These are phyloP conservation scores for Zelostemma sp. DNA, from an alignment of 1,140 invertebrate genomes.

Conservation along the genomic window DNA sequence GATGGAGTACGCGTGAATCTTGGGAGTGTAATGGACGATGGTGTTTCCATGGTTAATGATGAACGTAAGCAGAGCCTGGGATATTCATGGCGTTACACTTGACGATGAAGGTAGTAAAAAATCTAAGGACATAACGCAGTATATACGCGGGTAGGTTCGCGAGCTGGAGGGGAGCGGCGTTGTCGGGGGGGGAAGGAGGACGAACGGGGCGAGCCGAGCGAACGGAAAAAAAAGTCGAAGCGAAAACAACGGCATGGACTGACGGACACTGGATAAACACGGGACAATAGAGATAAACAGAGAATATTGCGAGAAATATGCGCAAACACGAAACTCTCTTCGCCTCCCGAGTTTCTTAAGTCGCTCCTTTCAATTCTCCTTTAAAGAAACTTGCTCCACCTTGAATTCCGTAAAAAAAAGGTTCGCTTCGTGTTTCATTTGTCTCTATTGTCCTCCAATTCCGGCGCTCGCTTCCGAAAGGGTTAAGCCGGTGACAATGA, in stretches of 20 bases:
- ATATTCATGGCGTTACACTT: conserved; percentile 54
- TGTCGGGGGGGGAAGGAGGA: conserved; percentile 30
- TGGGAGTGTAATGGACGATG: conserved; percentile 61
- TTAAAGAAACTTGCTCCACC: neutral
- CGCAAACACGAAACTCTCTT: conserved; percentile 58
- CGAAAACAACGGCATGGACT: conserved; percentile 51
- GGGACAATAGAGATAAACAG: conserved; percentile 68
- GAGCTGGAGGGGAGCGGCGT: conserved; percentile 43
- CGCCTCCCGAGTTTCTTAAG: conserved; percentile 6
- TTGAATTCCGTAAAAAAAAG: too few species aligned
- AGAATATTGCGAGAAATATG: conserved; percentile 67
- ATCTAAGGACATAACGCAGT: conserved; percentile 42
- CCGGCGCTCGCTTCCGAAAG: neutral
- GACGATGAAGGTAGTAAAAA: conserved; percentile 41
- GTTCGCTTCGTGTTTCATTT: too few species aligned
- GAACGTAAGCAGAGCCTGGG: conserved; percentile 61
- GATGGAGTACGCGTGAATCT: conserved; percentile 58
- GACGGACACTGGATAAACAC: conserved; percentile 65
- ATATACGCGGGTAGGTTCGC: conserved; percentile 48
- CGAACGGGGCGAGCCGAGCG: conserved; percentile 41
- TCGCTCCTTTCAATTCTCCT: neutral
- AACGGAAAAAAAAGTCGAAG: conserved; percentile 55
- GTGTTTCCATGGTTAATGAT: conserved; percentile 65
- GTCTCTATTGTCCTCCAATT: too few species aligned
- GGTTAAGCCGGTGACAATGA: conserved; percentile 4